A percentile compares a stretch with the other conserved stretches of the same genome.
phyloP scores from a whole-genome alignment of 2,797 vertebrate species.

The Melanotaenia trifasciata region DNA sequence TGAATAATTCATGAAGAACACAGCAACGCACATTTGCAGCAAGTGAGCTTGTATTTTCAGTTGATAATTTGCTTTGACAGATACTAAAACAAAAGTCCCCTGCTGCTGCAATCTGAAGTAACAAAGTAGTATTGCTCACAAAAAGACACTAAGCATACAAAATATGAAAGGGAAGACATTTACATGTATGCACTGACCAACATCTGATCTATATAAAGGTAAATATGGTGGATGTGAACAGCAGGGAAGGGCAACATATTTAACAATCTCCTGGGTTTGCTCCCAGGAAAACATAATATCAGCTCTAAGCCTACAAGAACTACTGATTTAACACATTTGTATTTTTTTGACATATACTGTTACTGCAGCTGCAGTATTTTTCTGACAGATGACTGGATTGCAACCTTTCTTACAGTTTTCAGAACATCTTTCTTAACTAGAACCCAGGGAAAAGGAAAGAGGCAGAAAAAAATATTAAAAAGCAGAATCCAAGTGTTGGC shows the following conservation, averaged over 20 bases:
- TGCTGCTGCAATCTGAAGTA: constrained; percentile 61
- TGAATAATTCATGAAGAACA: constrained; percentile 78
- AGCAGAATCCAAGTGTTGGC: constrained; percentile 19
- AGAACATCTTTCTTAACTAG: constrained; percentile 24
- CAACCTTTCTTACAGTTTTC: constrained; percentile 46
- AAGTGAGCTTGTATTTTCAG: constrained; percentile 51
- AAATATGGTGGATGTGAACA: constrained; percentile 16
- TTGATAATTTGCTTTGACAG: constrained; percentile 65
- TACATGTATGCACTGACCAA: background rate
- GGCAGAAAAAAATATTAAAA: constrained; percentile 2
- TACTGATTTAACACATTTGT: constrained; percentile 18
- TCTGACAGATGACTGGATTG: constrained; percentile 40
- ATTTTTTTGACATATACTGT: background rate
- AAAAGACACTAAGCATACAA: constrained; percentile 14
- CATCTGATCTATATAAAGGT: constrained; percentile 6
- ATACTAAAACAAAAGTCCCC: constrained; percentile 37
- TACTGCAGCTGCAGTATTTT: constrained; percentile 13
- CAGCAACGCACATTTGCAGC: constrained; percentile 55
- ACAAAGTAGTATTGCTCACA: constrained; percentile 27
- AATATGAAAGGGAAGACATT: constrained; percentile 3
- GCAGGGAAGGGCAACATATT: constrained; percentile 15
- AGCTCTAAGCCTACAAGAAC: constrained; percentile 15
- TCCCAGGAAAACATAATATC: constrained; percentile 16
- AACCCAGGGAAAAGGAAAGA: constrained; percentile 16
- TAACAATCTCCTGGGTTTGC: constrained; percentile 2